Evolutionary conservation across 2,113 vertebrate genomes (phyloP).

Genomic region (Hyla sarda): DNA sequence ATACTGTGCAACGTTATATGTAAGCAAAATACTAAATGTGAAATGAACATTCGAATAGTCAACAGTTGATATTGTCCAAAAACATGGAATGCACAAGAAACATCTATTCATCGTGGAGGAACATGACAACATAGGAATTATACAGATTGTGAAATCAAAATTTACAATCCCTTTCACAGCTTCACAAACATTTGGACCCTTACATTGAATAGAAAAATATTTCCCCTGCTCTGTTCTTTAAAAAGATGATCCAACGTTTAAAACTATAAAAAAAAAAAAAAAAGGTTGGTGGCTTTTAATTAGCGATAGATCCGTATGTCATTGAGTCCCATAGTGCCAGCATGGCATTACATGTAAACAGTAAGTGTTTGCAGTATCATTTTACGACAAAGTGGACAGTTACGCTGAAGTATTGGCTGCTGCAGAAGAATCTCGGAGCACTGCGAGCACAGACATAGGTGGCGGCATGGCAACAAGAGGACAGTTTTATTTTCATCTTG

Average conservation of each 20-base stretch:
- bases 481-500: conserved; percentile 94
- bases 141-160: not conserved
- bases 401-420: conserved; percentile 89
- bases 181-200: not conserved
- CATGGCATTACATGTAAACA: conserved; percentile 87
- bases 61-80: not conserved
- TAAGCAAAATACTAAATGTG: not conserved
- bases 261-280: not conserved
- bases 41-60: not conserved
- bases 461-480: conserved; percentile 92
- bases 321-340: too few relatives aligned
- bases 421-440: conserved; percentile 89
- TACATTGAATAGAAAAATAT: conserved; percentile 6
- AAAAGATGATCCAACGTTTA: not conserved
- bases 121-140: not conserved
- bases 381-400: conserved; percentile 94
- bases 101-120: not conserved
- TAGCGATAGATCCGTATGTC: not conserved
- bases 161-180: conserved; percentile 9
- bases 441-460: conserved; percentile 90
- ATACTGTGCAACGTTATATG: not conserved
- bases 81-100: not conserved
- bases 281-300: not conserved
- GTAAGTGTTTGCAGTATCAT: conserved; percentile 96
- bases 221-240: not conserved